Evolutionary conservation across 2,888 invertebrate species (phyloP).

Genomic region (Ophion slaviceki): DNA sequence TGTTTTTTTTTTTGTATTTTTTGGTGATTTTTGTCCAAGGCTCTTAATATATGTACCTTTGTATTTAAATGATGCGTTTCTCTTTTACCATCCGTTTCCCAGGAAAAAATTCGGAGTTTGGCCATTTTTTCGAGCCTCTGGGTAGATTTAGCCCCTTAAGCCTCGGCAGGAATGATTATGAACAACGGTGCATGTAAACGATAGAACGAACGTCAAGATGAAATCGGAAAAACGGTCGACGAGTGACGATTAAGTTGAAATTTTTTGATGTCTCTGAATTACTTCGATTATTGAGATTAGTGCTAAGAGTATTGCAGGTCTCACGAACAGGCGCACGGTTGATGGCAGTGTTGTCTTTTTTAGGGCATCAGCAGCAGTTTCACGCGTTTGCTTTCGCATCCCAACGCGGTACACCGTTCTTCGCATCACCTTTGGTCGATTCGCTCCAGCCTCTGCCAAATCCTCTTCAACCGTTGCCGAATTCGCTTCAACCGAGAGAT

Average conservation of each 20-base stretch:
- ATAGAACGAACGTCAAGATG: no score
- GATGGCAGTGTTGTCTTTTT: constrained; percentile 92
- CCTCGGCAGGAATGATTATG: no score
- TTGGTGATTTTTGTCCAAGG: no score
- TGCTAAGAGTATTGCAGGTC: constrained; percentile 79
- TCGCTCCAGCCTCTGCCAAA: constrained; percentile 81
- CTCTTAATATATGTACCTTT: no score
- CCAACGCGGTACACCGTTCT: constrained; percentile 81
- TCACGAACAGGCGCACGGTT: constrained; percentile 85
- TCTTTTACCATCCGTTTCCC: no score
- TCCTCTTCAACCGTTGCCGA: constrained; percentile 81
- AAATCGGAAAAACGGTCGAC: background rate
- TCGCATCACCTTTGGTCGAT: constrained; percentile 81
- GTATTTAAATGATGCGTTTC: no score
- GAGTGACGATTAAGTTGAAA: no score
- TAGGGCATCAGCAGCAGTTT: constrained; percentile 98
- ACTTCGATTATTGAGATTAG: constrained; percentile 7
- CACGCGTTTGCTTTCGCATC: constrained; percentile 92
- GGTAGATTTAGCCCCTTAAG: no score
- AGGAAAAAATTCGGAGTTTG: no score
- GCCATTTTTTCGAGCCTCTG: no score
- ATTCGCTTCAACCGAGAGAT: constrained; percentile 89
- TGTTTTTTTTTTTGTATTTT: no score
- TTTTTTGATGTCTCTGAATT: background rate
- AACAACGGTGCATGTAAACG: no score